Conservation (phyloP, 92 coral and sea anemone species). For the Zoanthus sansibaricus region DNA sequence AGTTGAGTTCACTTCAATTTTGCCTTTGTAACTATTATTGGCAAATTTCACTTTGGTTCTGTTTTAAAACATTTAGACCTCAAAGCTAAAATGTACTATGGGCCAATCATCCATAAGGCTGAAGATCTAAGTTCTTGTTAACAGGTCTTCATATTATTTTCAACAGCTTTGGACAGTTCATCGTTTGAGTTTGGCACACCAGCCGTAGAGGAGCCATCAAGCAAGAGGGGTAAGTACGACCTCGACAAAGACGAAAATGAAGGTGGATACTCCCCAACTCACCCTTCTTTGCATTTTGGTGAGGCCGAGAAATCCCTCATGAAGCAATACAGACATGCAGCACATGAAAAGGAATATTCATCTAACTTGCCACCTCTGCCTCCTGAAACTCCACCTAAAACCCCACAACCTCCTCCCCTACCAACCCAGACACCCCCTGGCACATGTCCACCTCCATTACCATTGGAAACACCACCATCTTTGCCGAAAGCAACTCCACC, state of each 20-base stretch:
- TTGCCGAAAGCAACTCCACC: constrained; percentile 32
- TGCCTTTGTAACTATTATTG: too few relatives aligned
- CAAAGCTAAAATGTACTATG: too few relatives aligned
- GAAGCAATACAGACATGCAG: constrained; percentile 57
- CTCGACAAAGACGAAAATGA: constrained; percentile 38
- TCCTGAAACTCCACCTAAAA: constrained; percentile 10
- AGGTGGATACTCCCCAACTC: constrained; percentile 86
- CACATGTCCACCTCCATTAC: constrained; percentile 20
- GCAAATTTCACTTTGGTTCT: too few relatives aligned
- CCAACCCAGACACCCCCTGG: constrained; percentile 10
- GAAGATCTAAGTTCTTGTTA: too few relatives aligned
- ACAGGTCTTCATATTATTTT: not conserved
- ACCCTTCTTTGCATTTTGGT: constrained; percentile 78
- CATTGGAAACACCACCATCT: constrained; percentile 18
- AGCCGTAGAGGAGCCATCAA: not conserved
- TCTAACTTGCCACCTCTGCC: constrained; percentile 30
- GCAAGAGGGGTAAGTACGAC: constrained; percentile 49
- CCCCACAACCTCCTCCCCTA: constrained; percentile 36
- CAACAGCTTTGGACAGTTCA: constrained; percentile 37
- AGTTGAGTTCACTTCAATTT: too few relatives aligned
- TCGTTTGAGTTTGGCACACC: constrained; percentile 56
- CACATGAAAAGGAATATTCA: constrained; percentile 10
- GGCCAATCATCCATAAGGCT: too few relatives aligned
- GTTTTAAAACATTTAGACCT: too few relatives aligned
- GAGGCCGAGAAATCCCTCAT: constrained; percentile 71